phyloP scores from a whole-genome alignment of 2,888 invertebrate species.

The Tineola bisselliella region DNA sequence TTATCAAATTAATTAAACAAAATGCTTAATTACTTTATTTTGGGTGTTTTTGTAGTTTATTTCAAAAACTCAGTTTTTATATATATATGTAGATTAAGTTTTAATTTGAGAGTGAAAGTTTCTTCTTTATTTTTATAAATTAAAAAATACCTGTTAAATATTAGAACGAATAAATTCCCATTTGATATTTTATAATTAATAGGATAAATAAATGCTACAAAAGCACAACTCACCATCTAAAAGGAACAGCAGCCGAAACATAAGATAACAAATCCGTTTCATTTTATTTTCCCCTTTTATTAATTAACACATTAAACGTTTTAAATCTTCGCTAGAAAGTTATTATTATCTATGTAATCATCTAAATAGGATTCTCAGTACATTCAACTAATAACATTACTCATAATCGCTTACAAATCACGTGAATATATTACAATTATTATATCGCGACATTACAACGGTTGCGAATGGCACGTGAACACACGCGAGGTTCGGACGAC shows the following conservation, averaged over 20 bases:
- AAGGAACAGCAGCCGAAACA: background rate
- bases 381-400: background rate
- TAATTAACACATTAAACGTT: background rate
- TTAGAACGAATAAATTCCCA: too few species aligned
- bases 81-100: too few species aligned
- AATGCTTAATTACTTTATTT: too few species aligned
- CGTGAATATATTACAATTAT: background rate
- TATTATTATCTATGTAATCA: background rate
- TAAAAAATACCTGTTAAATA: too few species aligned
- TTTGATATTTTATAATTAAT: too few species aligned
- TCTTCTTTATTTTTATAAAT: too few species aligned
- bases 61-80: too few species aligned
- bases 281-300: background rate
- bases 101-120: too few species aligned
- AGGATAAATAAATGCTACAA: too few species aligned
- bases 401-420: background rate
- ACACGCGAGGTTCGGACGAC: background rate
- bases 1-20: too few species aligned
- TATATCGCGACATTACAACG: background rate
- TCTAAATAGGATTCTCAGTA: background rate
- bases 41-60: too few species aligned
- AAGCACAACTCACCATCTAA: background rate
- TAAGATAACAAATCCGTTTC: conserved; percentile 5
- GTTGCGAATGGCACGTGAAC: background rate
- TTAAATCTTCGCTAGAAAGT: background rate